Evolutionary conservation across 2,797 vertebrate genomes (phyloP), one percentile per base, ranked within the genome.

Genomic region (Gallinago solitaria): DNA sequence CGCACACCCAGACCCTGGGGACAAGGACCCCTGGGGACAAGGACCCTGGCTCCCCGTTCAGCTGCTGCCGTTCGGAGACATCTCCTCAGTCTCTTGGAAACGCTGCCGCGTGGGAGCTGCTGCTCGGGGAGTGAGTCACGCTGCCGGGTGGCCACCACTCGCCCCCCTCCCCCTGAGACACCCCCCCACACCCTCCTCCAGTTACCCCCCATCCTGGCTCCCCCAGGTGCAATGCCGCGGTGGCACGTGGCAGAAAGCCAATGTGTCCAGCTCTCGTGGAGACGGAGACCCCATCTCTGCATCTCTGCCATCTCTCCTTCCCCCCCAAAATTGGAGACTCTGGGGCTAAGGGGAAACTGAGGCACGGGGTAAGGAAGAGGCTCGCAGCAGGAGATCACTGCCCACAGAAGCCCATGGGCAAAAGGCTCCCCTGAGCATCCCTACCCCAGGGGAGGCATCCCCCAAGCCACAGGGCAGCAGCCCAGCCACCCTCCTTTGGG

Each of bases 61-160:
- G 90, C 86, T 2, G 5, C 9, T 47, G 82, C 59, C 5, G 1
- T 17, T 6, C 3, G 4, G 71, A 93, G 25, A 41, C 71, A 70
- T n/a, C 80, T 50, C 86, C 71, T 9, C 5, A 0, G 91, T 45
- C 68, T 93, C 92, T 54, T 96, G 92, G 92, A 92, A 90, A 93
- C 69, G 21, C 65, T 86, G 88, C 86, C 20, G 51, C 15, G 77
- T 92, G 93, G 88, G 88, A 95, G 95, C 85, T 68, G 65, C 69
- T 3, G 0, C 83, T 12, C 24, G 0, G 64, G 86, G 88, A 83
- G 57, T 88, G 92, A 94, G 53, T 87, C 90, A 92, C 23, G 4
- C 65, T 45, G 88, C 69, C 0, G 5, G 89, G 83, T 4, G 47
- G 68, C 88, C 90, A 45, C 83, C 5, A 2, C 89, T 83, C 15